Percentiles rank a stretch among this genome's conserved stretches.
Evolutionary conservation across 2,888 invertebrate genomes (phyloP).

Genomic region (Glyphotaelius pellucidus): DNA sequence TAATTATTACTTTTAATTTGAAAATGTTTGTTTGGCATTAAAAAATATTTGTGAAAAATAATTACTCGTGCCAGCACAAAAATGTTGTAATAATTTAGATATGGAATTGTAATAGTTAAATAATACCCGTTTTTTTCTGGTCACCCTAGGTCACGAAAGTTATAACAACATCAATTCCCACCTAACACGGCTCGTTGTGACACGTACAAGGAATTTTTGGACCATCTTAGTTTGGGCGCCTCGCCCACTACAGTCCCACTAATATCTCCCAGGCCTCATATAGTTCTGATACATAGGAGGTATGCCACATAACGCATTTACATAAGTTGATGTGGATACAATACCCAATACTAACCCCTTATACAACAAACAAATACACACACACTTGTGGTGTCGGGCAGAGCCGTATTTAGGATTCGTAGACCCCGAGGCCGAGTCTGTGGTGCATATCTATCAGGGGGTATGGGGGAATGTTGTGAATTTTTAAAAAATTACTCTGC

Average conservation of each 20-base stretch:
- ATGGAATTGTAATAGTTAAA: background rate
- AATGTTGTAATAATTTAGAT: background rate
- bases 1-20: background rate
- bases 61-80: background rate
- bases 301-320: background rate
- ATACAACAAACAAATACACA: background rate
- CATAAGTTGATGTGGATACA: background rate
- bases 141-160: slow-evolving; percentile 22
- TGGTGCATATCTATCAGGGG: no score
- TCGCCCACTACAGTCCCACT: slow-evolving; percentile 40
- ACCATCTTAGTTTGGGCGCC: slow-evolving; percentile 33
- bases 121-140: slow-evolving; percentile 7
- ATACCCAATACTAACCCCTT: background rate
- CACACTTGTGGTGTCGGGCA: background rate
- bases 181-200: slow-evolving; percentile 61
- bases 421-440: no score
- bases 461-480: no score
- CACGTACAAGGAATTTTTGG: slow-evolving; percentile 64
- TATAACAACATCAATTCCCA: slow-evolving; percentile 62
- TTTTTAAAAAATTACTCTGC: no score
- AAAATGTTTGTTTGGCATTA: background rate
- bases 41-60: background rate
- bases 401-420: no score
- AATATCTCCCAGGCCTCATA: slow-evolving; percentile 23
- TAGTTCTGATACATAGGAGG: background rate